These are phyloP conservation scores for Tetragonula clypearis DNA, from an alignment of 1,140 invertebrate genomes.

Conservation along the genomic window DNA sequence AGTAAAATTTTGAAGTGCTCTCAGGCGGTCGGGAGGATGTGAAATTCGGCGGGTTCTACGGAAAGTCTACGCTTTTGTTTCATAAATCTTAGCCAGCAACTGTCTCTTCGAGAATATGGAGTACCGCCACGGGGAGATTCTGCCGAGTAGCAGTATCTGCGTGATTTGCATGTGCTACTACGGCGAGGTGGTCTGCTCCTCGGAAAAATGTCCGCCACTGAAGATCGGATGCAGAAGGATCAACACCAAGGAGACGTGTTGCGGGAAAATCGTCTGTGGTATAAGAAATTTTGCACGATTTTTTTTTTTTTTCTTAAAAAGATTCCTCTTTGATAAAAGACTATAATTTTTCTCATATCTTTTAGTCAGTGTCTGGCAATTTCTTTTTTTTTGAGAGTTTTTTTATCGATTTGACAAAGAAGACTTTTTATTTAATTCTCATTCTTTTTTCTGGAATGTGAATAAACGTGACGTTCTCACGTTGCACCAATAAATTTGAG, in stretches of 20 bases:
- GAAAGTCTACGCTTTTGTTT: slow-evolving; percentile 19
- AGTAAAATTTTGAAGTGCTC: not conserved
- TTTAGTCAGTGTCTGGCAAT: no score
- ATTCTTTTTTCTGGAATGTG: not conserved
- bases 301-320: not conserved
- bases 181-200: slow-evolving; percentile 82
- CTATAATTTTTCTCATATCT: not conserved
- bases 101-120: slow-evolving; percentile 79
- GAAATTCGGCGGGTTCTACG: not conserved
- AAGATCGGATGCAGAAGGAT: slow-evolving; percentile 80
- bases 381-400: no score
- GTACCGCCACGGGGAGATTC: slow-evolving; percentile 81
- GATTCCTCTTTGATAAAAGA: not conserved
- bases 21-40: not conserved
- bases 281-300: not conserved
- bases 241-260: slow-evolving; percentile 77
- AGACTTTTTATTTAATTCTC: not conserved
- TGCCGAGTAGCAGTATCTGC: slow-evolving; percentile 79
- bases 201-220: slow-evolving; percentile 81
- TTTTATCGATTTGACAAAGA: not conserved
- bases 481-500: not conserved
- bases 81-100: slow-evolving; percentile 63
- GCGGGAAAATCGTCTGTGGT: slow-evolving; percentile 82
- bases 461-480: not conserved
- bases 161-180: slow-evolving; percentile 83